A percentile compares a stretch with the other conserved stretches of the same genome.
These are phyloP conservation scores for Bombylius major DNA, from an alignment of 2,888 invertebrate genomes.

Conservation along the genomic window DNA sequence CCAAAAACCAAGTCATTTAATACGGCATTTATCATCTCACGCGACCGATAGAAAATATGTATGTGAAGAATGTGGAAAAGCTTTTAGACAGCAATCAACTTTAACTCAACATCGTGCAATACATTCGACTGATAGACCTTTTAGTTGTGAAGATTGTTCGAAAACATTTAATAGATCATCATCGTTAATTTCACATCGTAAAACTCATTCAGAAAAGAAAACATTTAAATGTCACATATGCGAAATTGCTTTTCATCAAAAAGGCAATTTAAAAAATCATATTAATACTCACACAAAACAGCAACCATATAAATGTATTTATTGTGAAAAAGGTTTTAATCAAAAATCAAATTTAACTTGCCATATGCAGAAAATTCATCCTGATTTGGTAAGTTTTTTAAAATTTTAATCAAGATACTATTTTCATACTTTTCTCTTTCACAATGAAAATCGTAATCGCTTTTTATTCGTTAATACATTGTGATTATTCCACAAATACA, in stretches of 20 bases:
- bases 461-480: no score
- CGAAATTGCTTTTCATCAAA: conserved; percentile 68
- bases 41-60: conserved; percentile 65
- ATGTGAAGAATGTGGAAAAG: conserved; percentile 60
- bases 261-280: conserved; percentile 68
- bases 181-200: conserved; percentile 66
- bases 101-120: conserved; percentile 66
- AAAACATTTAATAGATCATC: conserved; percentile 69
- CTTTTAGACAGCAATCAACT: conserved; percentile 61
- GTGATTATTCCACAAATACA: no score
- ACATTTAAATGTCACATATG: conserved; percentile 62
- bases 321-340: conserved; percentile 64
- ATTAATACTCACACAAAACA: conserved; percentile 68
- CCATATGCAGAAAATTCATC: conserved; percentile 40
- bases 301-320: conserved; percentile 61
- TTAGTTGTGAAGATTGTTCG: conserved; percentile 59
- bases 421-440: background rate
- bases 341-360: conserved; percentile 71
- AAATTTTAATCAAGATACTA: background rate
- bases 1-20: conserved; percentile 61
- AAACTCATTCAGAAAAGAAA: conserved; percentile 62
- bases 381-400: conserved; percentile 1
- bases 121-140: conserved; percentile 61
- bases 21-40: conserved; percentile 63
- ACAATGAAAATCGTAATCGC: no score